Base-by-base conservation (phyloP, 2,888 invertebrate species). In the Didymodactylos carnosus region DNA sequence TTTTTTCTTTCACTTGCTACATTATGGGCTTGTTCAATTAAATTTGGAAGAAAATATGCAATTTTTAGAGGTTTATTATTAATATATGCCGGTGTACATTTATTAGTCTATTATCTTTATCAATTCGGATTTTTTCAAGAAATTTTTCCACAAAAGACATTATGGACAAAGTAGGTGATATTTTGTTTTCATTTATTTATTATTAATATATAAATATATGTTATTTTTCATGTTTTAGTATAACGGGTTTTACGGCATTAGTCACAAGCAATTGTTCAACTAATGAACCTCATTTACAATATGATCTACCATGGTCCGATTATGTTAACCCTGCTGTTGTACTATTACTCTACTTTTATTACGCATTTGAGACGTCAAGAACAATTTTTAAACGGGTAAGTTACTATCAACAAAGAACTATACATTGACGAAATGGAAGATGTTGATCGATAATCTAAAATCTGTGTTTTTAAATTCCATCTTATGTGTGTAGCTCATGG, bases 1-100 rank as follows among this genome's bases (percentile, higher is more conserved):
- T 86, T 89, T 75, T 94, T 94, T 83, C 86, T 95, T 80, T 87
- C 87, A n/a, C 87, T 90, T 39, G 89, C 91, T 74, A 92, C 92
- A 2, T 77, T 80, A 78, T 81, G 82, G 82, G 62, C 75, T 27
- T 29, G 71, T 19, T 46, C 75, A 19, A 27, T 51, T n/a, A 43
- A 39, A 39, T 41, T 73, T 23, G 49, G 69, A 14, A 46, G 25
- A n/a, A 89, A 88, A n/a, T 93, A 91, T 81, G 90, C 90, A 13
- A 75, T 78, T 13, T 79, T 81, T 72, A 78, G 81, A 35, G 40
- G 39, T 0, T 69, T 69, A 71, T 78, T 84, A 69, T 78, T 84
- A 39, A 85, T 88, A 19, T 87, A 91, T 78, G 88, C 91, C 80
- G 88, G 88, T 10, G 80, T 87, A 40, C 93, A 95, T 81, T 87